Evolutionary conservation across 1,140 invertebrate genomes (phyloP), one percentile per base, ranked within the genome.

Genomic region (Chlorops oryzae): DNA sequence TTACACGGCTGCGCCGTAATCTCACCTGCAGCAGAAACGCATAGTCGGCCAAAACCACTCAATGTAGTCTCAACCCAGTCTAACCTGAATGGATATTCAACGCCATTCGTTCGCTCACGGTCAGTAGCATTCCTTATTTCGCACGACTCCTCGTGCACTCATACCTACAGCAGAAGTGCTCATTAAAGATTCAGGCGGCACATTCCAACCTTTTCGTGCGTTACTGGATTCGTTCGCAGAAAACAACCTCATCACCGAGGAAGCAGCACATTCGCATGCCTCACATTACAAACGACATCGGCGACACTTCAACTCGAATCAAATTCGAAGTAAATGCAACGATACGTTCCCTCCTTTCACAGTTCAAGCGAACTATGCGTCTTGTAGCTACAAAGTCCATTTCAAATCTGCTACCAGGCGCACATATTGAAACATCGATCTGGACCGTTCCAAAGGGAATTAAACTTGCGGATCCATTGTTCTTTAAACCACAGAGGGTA

Each of bases 401-500:
- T 23, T 47, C 45, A 13, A n/a, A 20, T 17, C 28, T 15, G 5
- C 34, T 24, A 40, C 47, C 37, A 25, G 25, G 10, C 20, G 12
- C 39, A 41, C 13, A 10, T 12, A 23, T 48, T 6, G 22, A 40
- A 28, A 40, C 12, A 18, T 24, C 20, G 12, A 17, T 41, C 43
- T 47, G 62, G 27, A 53, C 58, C 18, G 56, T 62, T 38, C 60
- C 59, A 3, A 21, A 44, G 35, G 44, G 55, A 23, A 47, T 64
- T 6, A 21, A 46, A 51, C 47, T 66, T 12, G 59, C 65, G 13
- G 63, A 66, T 54, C 58, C 59, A 20, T 9, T 40, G 3, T 69
- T 59, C 44, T 34, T 59, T 34, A 53, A 55, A 20, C 54, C 59
- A 1, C 24, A 38, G 3, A 22, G 55, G 23, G 54, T 70, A 18